phyloP scores from a whole-genome alignment of 2,113 vertebrate genomes.

The Gallinago media region DNA sequence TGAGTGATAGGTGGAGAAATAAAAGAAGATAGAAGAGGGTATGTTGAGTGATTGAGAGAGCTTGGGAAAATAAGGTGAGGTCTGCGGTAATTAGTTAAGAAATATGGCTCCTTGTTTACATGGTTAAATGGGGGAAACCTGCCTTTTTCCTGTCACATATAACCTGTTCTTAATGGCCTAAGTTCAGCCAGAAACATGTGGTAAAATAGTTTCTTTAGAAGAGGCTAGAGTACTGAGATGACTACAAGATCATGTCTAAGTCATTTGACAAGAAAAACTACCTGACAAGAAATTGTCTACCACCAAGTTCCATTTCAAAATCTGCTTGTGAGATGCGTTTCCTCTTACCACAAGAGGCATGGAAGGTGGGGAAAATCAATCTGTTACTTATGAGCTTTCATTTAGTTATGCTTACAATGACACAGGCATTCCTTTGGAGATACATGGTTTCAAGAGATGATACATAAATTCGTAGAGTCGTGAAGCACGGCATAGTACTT shows the following conservation, averaged over 20 bases:
- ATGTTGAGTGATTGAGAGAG: constrained; percentile 37
- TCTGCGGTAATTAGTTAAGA: background rate
- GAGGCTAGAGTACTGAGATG: background rate
- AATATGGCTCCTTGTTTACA: background rate
- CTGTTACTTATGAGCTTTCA: background rate
- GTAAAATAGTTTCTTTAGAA: background rate
- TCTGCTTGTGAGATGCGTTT: background rate
- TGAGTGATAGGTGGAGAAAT: constrained; percentile 38
- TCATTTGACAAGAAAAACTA: background rate
- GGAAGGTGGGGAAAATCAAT: background rate
- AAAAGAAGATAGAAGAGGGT: constrained; percentile 2
- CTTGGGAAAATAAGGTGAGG: background rate
- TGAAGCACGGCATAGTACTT: background rate
- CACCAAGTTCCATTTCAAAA: background rate
- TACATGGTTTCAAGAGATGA: background rate
- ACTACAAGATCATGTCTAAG: background rate
- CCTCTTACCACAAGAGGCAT: background rate
- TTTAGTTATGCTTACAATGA: background rate
- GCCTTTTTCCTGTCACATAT: background rate
- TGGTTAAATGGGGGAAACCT: background rate
- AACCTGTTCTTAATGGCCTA: background rate
- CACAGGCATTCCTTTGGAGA: background rate
- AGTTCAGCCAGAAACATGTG: background rate
- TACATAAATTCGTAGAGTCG: background rate
- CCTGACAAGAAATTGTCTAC: background rate